phyloP scores from a whole-genome alignment of 2,888 invertebrate species.

The Nipponacmea schrenckii region DNA sequence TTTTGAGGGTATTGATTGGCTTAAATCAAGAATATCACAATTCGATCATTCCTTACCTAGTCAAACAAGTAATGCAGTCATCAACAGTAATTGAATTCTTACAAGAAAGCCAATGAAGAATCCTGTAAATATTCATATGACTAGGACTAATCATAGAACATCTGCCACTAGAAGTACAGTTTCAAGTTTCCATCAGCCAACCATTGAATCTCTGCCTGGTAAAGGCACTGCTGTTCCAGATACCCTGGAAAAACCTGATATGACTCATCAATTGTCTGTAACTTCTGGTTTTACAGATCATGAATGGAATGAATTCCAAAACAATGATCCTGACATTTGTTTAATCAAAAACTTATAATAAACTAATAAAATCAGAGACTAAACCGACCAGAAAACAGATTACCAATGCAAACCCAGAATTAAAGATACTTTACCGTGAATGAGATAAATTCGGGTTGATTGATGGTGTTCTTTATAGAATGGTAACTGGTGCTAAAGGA shows the following conservation, averaged over 20 bases:
- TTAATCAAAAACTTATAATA: too few species aligned
- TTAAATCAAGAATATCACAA: neutral
- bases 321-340: neutral
- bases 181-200: neutral
- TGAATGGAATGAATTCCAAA: neutral
- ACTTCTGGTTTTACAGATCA: neutral
- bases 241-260: neutral
- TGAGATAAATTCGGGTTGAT: neutral
- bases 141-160: neutral
- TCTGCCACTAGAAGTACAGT: neutral
- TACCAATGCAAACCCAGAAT: neutral
- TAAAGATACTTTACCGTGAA: neutral
- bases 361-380: neutral
- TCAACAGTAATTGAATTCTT: neutral
- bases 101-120: neutral
- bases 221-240: neutral
- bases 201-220: neutral
- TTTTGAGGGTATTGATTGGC: neutral
- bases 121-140: too few species aligned
- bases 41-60: neutral
- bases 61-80: neutral
- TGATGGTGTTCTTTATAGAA: neutral
- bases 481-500: neutral
- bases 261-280: slow-evolving; percentile 2
- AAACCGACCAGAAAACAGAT: neutral